Evolutionary conservation across 1,140 invertebrate genomes (phyloP).

Genomic region (Lethocerus indicus): DNA sequence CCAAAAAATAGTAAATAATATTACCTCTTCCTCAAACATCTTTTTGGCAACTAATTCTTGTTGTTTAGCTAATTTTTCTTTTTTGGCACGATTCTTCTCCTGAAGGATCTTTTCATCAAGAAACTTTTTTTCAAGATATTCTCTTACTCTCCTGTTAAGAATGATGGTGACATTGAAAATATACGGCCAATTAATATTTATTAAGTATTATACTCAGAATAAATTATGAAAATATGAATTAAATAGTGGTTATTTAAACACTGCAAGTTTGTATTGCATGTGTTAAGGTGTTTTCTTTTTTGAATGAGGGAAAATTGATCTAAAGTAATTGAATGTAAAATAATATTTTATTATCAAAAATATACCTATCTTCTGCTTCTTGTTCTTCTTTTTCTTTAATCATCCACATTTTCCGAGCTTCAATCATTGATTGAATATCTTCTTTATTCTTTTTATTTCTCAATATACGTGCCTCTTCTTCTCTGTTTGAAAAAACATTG

Average conservation of each 20-base stretch:
- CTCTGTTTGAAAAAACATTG: no score
- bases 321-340: not conserved
- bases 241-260: no score
- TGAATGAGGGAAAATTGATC: not conserved
- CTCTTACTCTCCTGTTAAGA: constrained; percentile 1
- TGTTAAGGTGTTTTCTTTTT: not conserved
- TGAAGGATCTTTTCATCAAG: constrained; percentile 1
- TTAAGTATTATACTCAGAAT: no score
- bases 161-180: not conserved
- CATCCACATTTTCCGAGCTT: not conserved
- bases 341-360: no score
- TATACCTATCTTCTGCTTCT: constrained; percentile 8
- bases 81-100: not conserved
- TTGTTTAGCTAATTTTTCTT: no score
- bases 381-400: not conserved
- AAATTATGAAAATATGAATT: no score
- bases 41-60: no score
- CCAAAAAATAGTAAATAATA: no score
- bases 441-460: constrained; percentile 2
- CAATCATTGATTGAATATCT: not conserved
- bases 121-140: constrained; percentile 6
- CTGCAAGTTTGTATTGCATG: no score
- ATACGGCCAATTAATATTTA: no score
- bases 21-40: no score
- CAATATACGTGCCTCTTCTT: not conserved